A percentile compares a stretch with the other conserved stretches of the same genome.
phyloP scores from a whole-genome alignment of 1,140 invertebrate genomes.

The Euura saliciscinereae region DNA sequence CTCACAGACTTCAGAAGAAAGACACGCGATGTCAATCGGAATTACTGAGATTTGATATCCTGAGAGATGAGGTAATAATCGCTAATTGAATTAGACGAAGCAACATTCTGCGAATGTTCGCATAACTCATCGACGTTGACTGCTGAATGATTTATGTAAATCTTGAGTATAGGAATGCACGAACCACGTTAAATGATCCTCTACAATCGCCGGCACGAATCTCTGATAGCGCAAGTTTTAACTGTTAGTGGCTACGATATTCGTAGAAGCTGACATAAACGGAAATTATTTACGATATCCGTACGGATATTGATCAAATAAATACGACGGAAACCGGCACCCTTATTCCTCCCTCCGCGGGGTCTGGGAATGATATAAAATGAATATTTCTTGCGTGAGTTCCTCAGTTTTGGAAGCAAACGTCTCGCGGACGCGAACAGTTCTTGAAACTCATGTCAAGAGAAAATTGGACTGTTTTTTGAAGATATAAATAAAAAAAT shows the following conservation, averaged over 20 bases:
- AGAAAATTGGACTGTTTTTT: background rate
- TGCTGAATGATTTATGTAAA: background rate
- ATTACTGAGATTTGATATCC: no score
- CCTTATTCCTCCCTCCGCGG: background rate
- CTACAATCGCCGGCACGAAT: background rate
- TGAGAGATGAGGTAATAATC: no score
- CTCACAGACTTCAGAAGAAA: no score
- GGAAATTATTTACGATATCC: background rate
- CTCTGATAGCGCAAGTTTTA: background rate
- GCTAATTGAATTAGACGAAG: no score
- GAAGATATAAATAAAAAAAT: background rate
- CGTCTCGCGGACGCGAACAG: background rate
- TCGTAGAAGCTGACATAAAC: background rate
- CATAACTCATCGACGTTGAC: no score
- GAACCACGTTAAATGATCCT: background rate
- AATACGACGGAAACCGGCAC: background rate
- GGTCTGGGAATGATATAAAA: background rate
- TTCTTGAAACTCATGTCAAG: background rate
- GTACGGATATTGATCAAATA: conserved; percentile 4
- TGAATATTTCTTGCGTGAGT: background rate
- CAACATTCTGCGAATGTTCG: no score
- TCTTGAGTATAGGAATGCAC: background rate
- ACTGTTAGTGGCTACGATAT: background rate
- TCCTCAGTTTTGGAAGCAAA: background rate
- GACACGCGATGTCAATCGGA: no score